Percentiles rank a stretch among this genome's conserved stretches.
Conservation (phyloP, 2,113 vertebrate species). For the Mungos mungo region DNA sequence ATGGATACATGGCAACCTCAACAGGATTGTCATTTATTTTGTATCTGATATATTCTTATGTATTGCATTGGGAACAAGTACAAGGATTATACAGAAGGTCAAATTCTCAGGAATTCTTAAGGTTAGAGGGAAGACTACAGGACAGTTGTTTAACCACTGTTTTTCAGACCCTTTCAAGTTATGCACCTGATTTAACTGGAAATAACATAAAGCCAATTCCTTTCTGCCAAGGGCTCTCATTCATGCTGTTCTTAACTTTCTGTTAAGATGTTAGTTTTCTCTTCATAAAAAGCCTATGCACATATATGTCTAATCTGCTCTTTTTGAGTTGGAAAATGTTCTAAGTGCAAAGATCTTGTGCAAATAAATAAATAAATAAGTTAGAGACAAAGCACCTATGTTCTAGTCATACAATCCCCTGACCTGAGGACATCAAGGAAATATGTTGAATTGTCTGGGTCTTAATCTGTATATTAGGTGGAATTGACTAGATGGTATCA, state of each 20-base stretch:
- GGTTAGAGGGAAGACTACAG: not conserved
- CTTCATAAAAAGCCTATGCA: not conserved
- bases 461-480: not conserved
- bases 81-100: not conserved
- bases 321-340: not conserved
- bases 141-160: not conserved
- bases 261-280: not conserved
- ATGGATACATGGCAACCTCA: not conserved
- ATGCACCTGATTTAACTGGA: not conserved
- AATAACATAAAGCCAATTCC: not conserved
- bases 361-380: not conserved
- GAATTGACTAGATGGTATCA: not conserved
- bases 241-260: not conserved
- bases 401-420: not conserved
- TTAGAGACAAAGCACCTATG: not conserved
- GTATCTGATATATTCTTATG: not conserved
- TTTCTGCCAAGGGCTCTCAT: not conserved
- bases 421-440: not conserved
- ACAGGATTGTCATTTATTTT: not conserved
- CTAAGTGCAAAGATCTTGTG: not conserved
- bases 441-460: not conserved
- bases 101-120: not conserved
- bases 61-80: not conserved
- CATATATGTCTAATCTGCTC: not conserved
- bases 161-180: not conserved